Evolutionary conservation across 2,888 invertebrate genomes (phyloP).

Genomic region (Cantharis rustica): DNA sequence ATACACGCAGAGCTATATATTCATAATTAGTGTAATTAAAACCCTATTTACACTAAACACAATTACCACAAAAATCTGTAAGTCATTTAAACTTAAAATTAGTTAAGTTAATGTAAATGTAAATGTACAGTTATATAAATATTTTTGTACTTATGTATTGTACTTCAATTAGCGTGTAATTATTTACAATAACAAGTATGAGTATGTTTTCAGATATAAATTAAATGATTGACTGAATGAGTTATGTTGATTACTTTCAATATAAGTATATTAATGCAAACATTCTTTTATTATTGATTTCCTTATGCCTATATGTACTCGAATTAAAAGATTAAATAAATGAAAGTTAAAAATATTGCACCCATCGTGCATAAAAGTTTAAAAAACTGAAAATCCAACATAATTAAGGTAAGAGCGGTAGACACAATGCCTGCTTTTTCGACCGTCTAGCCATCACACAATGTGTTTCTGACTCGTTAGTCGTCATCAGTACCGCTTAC

Average conservation of each 20-base stretch:
- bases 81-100: constrained; percentile 15
- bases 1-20: background rate
- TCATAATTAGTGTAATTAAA: constrained; percentile 16
- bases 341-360: no score
- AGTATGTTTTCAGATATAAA: constrained; percentile 10
- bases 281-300: background rate
- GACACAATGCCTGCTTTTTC: no score
- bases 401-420: no score
- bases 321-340: no score
- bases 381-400: no score
- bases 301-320: no score
- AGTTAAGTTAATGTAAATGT: constrained; percentile 18
- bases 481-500: no score
- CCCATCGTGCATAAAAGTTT: no score
- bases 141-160: constrained; percentile 22
- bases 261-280: constrained; percentile 8
- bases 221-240: constrained; percentile 21
- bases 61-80: constrained; percentile 22
- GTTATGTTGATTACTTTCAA: constrained; percentile 18
- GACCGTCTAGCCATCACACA: no score
- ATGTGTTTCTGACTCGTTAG: no score
- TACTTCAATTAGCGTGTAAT: constrained; percentile 15
- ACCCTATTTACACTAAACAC: constrained; percentile 12
- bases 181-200: constrained; percentile 6
- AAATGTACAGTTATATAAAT: constrained; percentile 1